A percentile compares a stretch with the other conserved stretches of the same genome.
Evolutionary conservation across 2,113 vertebrate species (phyloP).

Genomic region (Phylloscopus whistleri): DNA sequence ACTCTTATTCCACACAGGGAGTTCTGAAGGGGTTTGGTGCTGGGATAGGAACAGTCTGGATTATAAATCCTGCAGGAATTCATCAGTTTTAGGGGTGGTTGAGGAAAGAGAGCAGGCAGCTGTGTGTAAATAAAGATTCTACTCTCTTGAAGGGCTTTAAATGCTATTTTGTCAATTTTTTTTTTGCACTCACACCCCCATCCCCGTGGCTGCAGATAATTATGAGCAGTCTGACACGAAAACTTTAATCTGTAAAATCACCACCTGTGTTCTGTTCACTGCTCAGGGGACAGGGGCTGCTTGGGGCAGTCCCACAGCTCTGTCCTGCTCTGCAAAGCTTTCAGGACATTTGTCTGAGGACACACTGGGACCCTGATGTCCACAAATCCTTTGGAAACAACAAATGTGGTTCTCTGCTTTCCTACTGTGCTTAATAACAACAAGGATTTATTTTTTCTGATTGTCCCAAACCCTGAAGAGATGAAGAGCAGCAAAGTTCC

Average conservation of each 20-base stretch:
- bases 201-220: rapidly evolving
- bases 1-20: rapidly evolving
- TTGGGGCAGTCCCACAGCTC: no score
- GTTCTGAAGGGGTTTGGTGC: background rate
- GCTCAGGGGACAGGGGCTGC: rapidly evolving
- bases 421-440: background rate
- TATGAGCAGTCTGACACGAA: rapidly evolving
- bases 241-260: background rate
- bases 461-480: background rate
- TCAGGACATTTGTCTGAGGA: rapidly evolving
- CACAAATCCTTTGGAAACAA: background rate
- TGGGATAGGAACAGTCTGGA: no score
- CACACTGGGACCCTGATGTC: rapidly evolving
- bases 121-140: background rate
- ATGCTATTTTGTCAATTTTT: no score
- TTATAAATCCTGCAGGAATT: background rate
- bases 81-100: rapidly evolving
- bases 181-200: background rate
- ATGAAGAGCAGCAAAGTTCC: background rate
- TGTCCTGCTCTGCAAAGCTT: background rate
- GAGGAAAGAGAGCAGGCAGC: background rate
- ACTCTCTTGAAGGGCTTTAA: background rate
- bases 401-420: rapidly evolving
- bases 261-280: rapidly evolving
- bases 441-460: background rate